Evolutionary conservation across 2,113 vertebrate genomes (phyloP), one percentile per base, ranked within the genome.

Genomic region (Emydocephalus ijimae): DNA sequence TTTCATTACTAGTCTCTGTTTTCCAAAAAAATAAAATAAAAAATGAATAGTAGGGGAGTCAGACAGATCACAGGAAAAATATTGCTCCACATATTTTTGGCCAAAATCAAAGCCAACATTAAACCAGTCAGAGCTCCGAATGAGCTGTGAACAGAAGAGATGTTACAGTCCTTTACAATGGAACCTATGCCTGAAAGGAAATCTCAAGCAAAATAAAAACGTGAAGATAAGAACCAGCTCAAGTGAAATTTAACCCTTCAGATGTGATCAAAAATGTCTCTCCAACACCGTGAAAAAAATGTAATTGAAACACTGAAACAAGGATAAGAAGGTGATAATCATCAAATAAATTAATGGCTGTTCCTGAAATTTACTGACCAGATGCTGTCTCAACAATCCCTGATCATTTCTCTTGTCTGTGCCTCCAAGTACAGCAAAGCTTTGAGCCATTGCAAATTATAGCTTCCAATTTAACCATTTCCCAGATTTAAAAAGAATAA

Each of bases 281-380:
- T 61, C 57, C 43, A 12, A 8, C 21, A 45, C 61, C 1, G 2
- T 48, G 88, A 8, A 24, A 89, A 89, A 45, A 15, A 23, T 45
- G 56, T 61, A 61, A 61, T 89, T 89, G 39, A 88, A 89, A 89
- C 50, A 39, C 88, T 57, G 34, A 89, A 89, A 43, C n/a, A 89
- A 57, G 88, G 34, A 23, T 39, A 89, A 95, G 92, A 95, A 95
- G 94, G 96, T 96, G 95, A 96, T 94, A 90, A 94, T 95, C 95
- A 94, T 91, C 95, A 97, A 96, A 96, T 94, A 96, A 97, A 74
- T 74, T 21, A 87, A 93, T 91, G 95, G 95, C 93, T 93, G 95
- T 95, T 92, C 93, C 93, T 95, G 39, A 45, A 91, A 45, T 56
- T 59, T 91, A 86, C 34, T 34, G 45, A 74, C 95, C 92, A 92